Conservation (phyloP, 2,888 invertebrate genomes). For the Nasonovia ribisnigri region DNA sequence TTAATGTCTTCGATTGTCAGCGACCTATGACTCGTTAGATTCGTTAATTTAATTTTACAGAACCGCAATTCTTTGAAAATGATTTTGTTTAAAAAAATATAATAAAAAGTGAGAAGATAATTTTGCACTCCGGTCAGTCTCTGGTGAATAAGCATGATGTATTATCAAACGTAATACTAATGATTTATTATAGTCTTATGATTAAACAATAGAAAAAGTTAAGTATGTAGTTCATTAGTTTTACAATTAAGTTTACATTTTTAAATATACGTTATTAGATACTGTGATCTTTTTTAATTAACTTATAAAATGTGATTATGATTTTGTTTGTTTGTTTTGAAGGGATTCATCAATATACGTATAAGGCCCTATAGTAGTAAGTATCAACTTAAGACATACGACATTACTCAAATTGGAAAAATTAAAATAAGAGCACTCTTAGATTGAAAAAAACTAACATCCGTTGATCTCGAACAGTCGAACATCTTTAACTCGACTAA, state of each 20-base stretch:
- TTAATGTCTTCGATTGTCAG: neutral
- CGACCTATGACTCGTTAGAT: constrained; percentile 37
- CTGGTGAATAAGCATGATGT: neutral
- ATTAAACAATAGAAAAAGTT: constrained; percentile 48
- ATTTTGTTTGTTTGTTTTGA: too few relatives aligned
- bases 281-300: neutral
- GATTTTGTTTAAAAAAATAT: neutral
- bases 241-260: neutral
- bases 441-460: too few relatives aligned
- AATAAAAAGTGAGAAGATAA: constrained; percentile 21
- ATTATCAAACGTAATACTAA: constrained; percentile 13
- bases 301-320: too few relatives aligned
- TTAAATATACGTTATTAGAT: neutral
- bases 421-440: too few relatives aligned
- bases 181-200: constrained; percentile 24
- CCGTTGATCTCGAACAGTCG: too few relatives aligned
- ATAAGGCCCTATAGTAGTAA: too few relatives aligned
- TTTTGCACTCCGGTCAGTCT: neutral
- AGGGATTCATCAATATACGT: too few relatives aligned
- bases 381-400: too few relatives aligned
- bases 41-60: constrained; percentile 4
- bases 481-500: too few relatives aligned
- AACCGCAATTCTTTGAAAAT: constrained; percentile 32
- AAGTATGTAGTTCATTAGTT: constrained; percentile 35
- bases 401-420: too few relatives aligned